phyloP scores from a whole-genome alignment of 2,797 vertebrate species.

The Bradypodion pumilum region DNA sequence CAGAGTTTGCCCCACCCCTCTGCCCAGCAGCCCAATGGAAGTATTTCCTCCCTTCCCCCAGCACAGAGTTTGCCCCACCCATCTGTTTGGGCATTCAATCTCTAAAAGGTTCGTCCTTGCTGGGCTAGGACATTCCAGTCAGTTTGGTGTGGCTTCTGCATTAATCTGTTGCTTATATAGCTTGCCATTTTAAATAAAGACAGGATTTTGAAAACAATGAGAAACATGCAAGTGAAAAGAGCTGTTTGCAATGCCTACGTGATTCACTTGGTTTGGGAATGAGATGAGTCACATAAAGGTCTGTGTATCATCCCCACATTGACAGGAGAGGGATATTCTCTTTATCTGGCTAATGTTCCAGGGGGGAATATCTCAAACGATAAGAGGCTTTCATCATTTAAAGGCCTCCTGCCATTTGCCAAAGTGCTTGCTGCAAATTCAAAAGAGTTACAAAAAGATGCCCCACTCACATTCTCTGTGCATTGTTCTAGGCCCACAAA shows the following conservation, averaged over 20 bases:
- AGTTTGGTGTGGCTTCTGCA: background rate
- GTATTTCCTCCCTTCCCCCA: too few species aligned
- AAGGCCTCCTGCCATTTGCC: slow-evolving; percentile 8
- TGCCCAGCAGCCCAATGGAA: too few species aligned
- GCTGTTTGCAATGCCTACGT: background rate
- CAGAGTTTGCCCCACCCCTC: too few species aligned
- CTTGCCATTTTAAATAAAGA: background rate
- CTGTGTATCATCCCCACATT: slow-evolving; percentile 30
- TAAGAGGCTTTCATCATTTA: background rate
- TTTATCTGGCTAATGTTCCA: background rate
- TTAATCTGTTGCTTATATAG: background rate
- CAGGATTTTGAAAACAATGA: slow-evolving; percentile 12
- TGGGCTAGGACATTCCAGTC: background rate
- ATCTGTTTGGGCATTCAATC: too few species aligned
- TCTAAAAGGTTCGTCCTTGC: too few species aligned
- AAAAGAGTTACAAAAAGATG: background rate
- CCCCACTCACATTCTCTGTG: fast-evolving
- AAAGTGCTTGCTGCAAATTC: background rate
- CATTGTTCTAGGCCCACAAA: slow-evolving; percentile 21
- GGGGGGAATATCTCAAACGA: background rate
- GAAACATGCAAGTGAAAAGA: slow-evolving; percentile 8
- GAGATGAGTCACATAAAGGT: slow-evolving; percentile 20
- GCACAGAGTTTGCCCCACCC: too few species aligned
- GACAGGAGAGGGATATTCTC: background rate
- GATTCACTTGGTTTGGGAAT: background rate